Evolutionary conservation across 2,113 vertebrate species (phyloP), one percentile per base, ranked within the genome.

Genomic region (Otus sunia): DNA sequence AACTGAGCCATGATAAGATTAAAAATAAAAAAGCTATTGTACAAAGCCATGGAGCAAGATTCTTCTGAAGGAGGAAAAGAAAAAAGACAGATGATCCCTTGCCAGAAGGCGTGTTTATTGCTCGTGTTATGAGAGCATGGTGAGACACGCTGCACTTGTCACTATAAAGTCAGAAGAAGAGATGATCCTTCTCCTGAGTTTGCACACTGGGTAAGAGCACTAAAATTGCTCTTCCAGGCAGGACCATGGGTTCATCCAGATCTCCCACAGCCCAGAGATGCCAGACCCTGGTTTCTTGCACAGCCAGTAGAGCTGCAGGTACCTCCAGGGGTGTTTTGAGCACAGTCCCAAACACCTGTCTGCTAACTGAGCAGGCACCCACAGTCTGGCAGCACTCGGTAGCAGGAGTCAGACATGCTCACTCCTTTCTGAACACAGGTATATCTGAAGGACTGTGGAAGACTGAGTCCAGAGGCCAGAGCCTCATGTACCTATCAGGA

Each of bases 91-190:
- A 22, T 26, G 37, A n/a, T 41, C 15, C 13, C 30, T 15, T 49
- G 62, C 34, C 80, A 60, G 27, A 29, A 74, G 36, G 43, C 0
- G 0, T 16, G 9, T 50, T 91, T 7, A 11, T 36, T 56, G 36
- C 36, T 71, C 0, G 0, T 10, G 30, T 17, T 41, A 12, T 0
- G 2, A 73, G 25, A 62, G 50, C 26, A 13, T 4, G 49, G 55
- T 60, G 59, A 72, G 32, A n/a, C 0, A 5, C 0, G 15, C 60
- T 63, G 52, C 59, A 1, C 20, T 56, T 45, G 73, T 43, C 64
- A 78, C n/a, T 43, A 10, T 2, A 1, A 59, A 56, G 25, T 9
- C 6, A 0, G 32, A 34, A 18, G 49, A 34, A 80, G 53, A 0
- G 3, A 5, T 5, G 32, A 27, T 56, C 26, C 16, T 36, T 19